Base-by-base conservation (phyloP, 2,888 invertebrate genomes). In the Plagodis dolabraria region DNA sequence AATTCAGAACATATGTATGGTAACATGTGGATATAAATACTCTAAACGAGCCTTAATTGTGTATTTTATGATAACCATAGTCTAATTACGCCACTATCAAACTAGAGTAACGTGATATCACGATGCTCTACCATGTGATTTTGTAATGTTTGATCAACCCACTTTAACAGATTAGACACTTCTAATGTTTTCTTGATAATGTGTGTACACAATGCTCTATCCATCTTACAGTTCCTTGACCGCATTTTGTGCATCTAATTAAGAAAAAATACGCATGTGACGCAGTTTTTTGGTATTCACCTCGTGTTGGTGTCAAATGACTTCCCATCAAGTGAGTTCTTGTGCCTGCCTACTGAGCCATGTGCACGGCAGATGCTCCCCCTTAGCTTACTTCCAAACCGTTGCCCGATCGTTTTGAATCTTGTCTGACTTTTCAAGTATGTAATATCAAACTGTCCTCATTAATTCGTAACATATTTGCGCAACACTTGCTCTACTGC, bases 281-380 rank as follows among this genome's bases (percentile, higher is more conserved):
- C 77, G 79, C 71, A 57, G 71, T 74, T 75, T 77, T 58, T 74
- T 67, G 68, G 69, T 69, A 78, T 76, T 76, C 75, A 82, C 80
- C 79, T 80, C 77, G 67, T 66, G 68, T 72, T 71, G 65, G 76
- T 86, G 86, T 89, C 82, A 77, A 75, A 82, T 88, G 78, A 79
- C 81, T 86, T 85, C 82, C 81, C 82, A 77, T 85, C 81, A 75
- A 84, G 82, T 83, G 76, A 71, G 81, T 75, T 85, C 80, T 79
- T 81, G 72, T 74, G 61, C 79, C 72, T 71, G 69, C 72, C 76
- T 75, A 74, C 72, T 73, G 77, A 71, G 82, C 87, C 92, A 92
- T 92, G 87, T 92, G 92, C 74, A 70, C 84, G 76, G 81, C 92
- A 92, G 86, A 91, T 92, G 92, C 83, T 83, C 72, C 79, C 72